phyloP scores from a whole-genome alignment of 2,797 vertebrate genomes.

The Schizopygopsis pylzovi region DNA sequence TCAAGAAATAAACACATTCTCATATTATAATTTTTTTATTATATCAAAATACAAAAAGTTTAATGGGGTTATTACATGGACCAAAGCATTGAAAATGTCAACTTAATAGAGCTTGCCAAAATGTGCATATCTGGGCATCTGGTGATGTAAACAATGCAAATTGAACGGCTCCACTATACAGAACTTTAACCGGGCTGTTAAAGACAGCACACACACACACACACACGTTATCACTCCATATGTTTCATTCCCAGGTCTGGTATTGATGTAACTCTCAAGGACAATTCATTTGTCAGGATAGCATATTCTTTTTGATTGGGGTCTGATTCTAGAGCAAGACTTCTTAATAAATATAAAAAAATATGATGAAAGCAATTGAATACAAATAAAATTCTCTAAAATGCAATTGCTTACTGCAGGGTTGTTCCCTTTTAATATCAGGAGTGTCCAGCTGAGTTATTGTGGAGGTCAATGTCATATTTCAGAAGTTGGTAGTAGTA shows the following conservation, averaged over 20 bases:
- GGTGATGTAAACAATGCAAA: slow-evolving; percentile 65
- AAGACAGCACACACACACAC: slow-evolving; percentile 34
- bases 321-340: slow-evolving; percentile 63
- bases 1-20: slow-evolving; percentile 46
- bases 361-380: slow-evolving; percentile 12
- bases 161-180: slow-evolving; percentile 52
- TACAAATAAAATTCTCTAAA: slow-evolving; percentile 50
- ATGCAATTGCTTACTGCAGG: slow-evolving; percentile 25
- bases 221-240: slow-evolving; percentile 23
- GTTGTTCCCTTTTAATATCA: slow-evolving; percentile 46
- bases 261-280: slow-evolving; percentile 59
- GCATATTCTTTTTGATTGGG: slow-evolving; percentile 64
- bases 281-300: slow-evolving; percentile 68
- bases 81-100: slow-evolving; percentile 83
- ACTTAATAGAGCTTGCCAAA: slow-evolving; percentile 78
- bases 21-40: slow-evolving; percentile 79
- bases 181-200: slow-evolving; percentile 52
- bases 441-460: slow-evolving; percentile 52
- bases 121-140: slow-evolving; percentile 64
- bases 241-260: slow-evolving; percentile 23
- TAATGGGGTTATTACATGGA: slow-evolving; percentile 82
- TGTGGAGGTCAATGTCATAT: slow-evolving; percentile 48
- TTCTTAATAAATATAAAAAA: neutral
- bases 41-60: slow-evolving; percentile 90
- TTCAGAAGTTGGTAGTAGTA: slow-evolving; percentile 50